Evolutionary conservation across 2,113 vertebrate species (phyloP), one percentile per base, ranked within the genome.

Genomic region (Centropus unirufus): DNA sequence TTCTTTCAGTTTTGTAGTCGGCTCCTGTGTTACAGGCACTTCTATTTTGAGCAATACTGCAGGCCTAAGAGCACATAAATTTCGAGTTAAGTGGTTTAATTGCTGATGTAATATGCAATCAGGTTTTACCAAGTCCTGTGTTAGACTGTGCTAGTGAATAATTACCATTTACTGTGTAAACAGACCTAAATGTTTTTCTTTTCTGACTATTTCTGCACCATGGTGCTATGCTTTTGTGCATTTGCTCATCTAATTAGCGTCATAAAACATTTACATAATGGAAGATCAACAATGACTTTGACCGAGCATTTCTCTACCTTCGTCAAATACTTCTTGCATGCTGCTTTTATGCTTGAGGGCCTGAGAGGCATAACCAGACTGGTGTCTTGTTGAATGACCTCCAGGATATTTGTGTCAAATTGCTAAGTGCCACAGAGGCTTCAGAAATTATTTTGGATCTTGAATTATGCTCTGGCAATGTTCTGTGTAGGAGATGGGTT

Each of bases 141-240:
- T 91, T 90, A 79, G 58, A 46, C 44, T 85, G 42, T 91, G 51
- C 51, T 62, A n/a, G 34, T 30, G 62, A 39, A 91, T 79, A 66
- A 66, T 91, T 89, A 34, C 14, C 44, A 84, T 92, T 97, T 95
- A 92, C 84, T 82, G 46, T 76, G 91, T 95, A 94, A 92, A 94
- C 81, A 42, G 76, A 49, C 0, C 1, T 39, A 29, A 76, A 51
- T 62, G 19, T 14, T 73, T 90, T 87, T 62, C 22, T 14, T 54
- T 66, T 93, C 69, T 62, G n/a, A 73, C 23, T 40, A 46, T 68
- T 78, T 34, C 68, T 47, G 29, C 42, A 22, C 34, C 20, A 24
- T 78, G 36, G 32, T 81, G 57, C 78, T 80, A 6, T 34, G 18
- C 21, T 82, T 92, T 76, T 75, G 58, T 87, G 36, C 62, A 29